These are phyloP conservation scores for Decapterus maruadsi DNA, from an alignment of 2,797 vertebrate genomes.

Conservation along the genomic window DNA sequence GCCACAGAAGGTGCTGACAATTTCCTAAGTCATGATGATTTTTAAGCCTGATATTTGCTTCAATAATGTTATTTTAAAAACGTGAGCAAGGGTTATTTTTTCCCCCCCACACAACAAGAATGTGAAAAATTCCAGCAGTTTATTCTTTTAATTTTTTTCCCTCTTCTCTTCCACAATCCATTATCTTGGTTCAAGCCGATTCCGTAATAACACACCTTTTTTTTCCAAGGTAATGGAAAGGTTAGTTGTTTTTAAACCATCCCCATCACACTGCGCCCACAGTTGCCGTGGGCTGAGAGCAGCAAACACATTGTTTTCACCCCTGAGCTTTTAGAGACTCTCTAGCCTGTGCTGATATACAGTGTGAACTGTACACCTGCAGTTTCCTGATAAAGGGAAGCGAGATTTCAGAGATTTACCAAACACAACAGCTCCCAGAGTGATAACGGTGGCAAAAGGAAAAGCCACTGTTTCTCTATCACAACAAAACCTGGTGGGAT, in stretches of 20 bases:
- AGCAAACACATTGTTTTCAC: conserved; percentile 59
- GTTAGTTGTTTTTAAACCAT: conserved; percentile 57
- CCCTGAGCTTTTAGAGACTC: conserved; percentile 53
- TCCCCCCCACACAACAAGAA: not conserved
- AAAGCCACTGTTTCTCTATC: conserved; percentile 49
- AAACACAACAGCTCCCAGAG: conserved; percentile 43
- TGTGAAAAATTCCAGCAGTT: conserved; percentile 11
- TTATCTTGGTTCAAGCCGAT: conserved; percentile 34
- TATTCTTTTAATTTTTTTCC: conserved; percentile 11
- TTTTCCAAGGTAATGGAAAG: conserved; percentile 51
- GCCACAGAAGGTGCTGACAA: not conserved
- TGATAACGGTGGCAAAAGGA: conserved; percentile 46
- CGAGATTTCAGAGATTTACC: conserved; percentile 69
- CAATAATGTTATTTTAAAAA: not conserved
- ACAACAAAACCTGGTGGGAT: conserved; percentile 56
- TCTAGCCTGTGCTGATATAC: conserved; percentile 54
- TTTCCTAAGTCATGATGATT: not conserved
- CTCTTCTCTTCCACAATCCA: conserved; percentile 3
- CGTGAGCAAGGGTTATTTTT: not conserved
- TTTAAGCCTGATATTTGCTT: not conserved
- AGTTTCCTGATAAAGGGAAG: conserved; percentile 70
- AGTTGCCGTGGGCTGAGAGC: conserved; percentile 36
- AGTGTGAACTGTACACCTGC: conserved; percentile 66
- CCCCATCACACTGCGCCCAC: conserved; percentile 1
- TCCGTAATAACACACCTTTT: conserved; percentile 46